Conservation (phyloP, 1,140 invertebrate species). For the Araneus ventricosus region DNA sequence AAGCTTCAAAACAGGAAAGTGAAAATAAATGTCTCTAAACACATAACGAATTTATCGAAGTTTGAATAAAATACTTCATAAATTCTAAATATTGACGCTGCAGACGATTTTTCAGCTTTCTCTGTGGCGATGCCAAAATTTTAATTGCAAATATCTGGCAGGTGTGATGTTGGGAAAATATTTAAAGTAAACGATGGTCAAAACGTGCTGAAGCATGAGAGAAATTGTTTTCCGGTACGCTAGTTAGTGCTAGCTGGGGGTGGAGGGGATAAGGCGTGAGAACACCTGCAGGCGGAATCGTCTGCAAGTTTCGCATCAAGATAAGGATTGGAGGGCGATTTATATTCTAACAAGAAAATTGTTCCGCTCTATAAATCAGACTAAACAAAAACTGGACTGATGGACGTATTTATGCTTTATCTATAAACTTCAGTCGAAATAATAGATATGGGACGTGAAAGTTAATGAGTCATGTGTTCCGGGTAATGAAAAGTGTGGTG, state of each 20-base stretch:
- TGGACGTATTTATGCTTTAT: background rate
- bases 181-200: slow-evolving; percentile 16
- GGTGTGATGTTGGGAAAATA: slow-evolving; percentile 6
- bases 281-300: background rate
- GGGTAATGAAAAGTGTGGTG: background rate
- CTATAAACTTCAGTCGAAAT: background rate
- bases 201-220: slow-evolving; percentile 25
- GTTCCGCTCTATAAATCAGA: background rate
- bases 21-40: background rate
- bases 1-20: too few relatives aligned
- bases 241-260: background rate
- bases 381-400: background rate
- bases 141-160: slow-evolving; percentile 47
- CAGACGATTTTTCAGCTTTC: slow-evolving; percentile 13
- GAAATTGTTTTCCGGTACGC: slow-evolving; percentile 37
- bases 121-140: slow-evolving; percentile 3
- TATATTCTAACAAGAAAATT: background rate
- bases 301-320: background rate
- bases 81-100: background rate
- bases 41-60: background rate
- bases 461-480: background rate
- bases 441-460: background rate
- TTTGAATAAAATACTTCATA: background rate
- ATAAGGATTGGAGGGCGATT: background rate
- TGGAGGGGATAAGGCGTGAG: background rate